Conservation (phyloP, 2,113 vertebrate species). For the Antechinus stuartii region DNA sequence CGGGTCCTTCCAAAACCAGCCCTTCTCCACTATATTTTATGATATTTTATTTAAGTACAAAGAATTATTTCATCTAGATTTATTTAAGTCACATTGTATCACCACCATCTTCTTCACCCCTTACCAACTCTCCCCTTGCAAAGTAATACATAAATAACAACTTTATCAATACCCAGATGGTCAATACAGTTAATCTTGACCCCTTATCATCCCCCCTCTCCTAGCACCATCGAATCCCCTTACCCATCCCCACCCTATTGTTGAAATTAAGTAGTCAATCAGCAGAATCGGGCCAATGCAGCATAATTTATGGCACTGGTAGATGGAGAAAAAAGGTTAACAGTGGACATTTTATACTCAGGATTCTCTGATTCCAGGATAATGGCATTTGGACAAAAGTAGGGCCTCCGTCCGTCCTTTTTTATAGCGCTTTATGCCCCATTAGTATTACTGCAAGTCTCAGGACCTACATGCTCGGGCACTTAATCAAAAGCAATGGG, state of each 20-base stretch:
- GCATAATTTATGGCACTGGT: constrained; percentile 79
- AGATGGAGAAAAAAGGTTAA: constrained; percentile 85
- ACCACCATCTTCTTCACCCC: neutral
- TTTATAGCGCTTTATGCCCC: constrained; percentile 93
- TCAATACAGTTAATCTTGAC: neutral
- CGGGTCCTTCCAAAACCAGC: neutral
- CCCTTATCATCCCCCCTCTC: neutral
- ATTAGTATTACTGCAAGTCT: constrained; percentile 98
- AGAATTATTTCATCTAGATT: constrained; percentile 9
- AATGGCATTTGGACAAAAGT: constrained; percentile 91
- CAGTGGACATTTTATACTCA: constrained; percentile 90
- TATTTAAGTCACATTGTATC: neutral
- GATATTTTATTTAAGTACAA: neutral
- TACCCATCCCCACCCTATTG: neutral
- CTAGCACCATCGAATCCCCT: neutral
- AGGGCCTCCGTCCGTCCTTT: constrained; percentile 80
- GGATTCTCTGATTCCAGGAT: constrained; percentile 92
- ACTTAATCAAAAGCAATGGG: constrained; percentile 99
- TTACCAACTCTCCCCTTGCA: neutral
- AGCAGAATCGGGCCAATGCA: constrained; percentile 77
- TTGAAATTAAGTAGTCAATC: constrained; percentile 78
- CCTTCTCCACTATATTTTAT: neutral
- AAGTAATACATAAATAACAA: constrained; percentile 28
- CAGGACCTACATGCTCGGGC: constrained; percentile 95
- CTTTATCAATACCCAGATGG: neutral